Percentiles rank a stretch among this genome's conserved stretches.
Evolutionary conservation across 2,888 invertebrate species (phyloP).

Genomic region (Ornithoptera alexandrae): DNA sequence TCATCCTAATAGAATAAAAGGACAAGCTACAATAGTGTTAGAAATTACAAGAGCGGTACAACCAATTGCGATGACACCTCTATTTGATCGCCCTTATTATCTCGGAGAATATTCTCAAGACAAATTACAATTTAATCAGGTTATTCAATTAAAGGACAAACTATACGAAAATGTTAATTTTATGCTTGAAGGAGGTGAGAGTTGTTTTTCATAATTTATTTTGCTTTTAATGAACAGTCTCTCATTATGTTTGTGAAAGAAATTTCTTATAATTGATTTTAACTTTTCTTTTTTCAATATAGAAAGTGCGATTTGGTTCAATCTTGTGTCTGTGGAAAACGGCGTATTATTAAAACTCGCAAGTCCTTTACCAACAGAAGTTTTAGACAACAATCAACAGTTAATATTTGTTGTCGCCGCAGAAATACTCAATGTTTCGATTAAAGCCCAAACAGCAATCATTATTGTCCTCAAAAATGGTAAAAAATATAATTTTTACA

Average conservation of each 20-base stretch:
- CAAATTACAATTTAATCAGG: conserved; percentile 39
- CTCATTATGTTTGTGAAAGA: neutral
- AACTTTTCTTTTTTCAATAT: neutral
- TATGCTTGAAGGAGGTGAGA: conserved; percentile 44
- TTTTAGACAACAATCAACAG: conserved; percentile 14
- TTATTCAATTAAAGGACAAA: conserved; percentile 41
- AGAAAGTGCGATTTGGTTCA: conserved; percentile 20
- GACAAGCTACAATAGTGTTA: conserved; percentile 35
- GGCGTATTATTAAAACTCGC: conserved; percentile 10
- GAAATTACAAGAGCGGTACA: conserved; percentile 31
- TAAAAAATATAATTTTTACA: neutral
- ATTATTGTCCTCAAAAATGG: conserved; percentile 6
- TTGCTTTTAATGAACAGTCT: no score
- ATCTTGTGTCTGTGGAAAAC: neutral
- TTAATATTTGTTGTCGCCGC: conserved; percentile 28
- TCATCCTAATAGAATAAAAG: conserved; percentile 33
- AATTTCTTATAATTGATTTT: neutral
- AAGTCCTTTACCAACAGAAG: conserved; percentile 12
- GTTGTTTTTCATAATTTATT: neutral
- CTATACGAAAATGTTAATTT: conserved; percentile 42
- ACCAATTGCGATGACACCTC: conserved; percentile 30
- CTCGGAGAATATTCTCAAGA: conserved; percentile 40
- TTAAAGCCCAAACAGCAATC: conserved; percentile 18
- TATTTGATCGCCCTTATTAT: conserved; percentile 42
- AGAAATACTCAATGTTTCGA: conserved; percentile 28